Evolutionary conservation across 2,113 vertebrate genomes (phyloP), one percentile per base, ranked within the genome.

Genomic region (Rhabdomys dilectus): DNA sequence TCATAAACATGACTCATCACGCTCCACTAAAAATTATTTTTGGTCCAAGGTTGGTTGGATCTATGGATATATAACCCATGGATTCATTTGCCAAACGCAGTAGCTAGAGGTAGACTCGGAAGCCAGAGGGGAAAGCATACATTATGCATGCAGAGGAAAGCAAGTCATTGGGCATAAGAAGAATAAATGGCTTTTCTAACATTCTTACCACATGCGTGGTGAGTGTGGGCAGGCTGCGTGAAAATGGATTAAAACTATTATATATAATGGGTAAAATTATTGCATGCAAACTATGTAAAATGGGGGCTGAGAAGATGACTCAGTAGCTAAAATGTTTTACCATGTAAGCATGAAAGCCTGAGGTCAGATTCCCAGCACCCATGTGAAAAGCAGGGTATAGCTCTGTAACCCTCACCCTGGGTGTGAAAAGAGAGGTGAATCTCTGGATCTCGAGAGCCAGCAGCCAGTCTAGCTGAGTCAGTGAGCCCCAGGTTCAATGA

Each of bases 111-210:
- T 4, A 22, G n/a, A 15, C 0, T 42, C 24, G 1, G 9, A 75
- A 42, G 13, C 76, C 72, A 36, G 81, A 31, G 21, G 26, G 31
- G 29, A 16, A 19, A 12, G 9, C 17, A 2, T 4, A 2, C 1
- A 13, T 15, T 39, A 19, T 24, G 34, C 34, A 29, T 4, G 0
- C 0, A 10, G 42, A 56, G 53, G 70, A 84, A 24, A 34, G 24
- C 0, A 42, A 22, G 34, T 64, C 29, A 9, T 29, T 3, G 0
- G 0, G 4, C 4, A 17, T 16, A 62, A 36, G 70, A 48, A 45
- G 73, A 51, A 8, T 7, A 21, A 82, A 34, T 8, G 45, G 91
- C 10, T 42, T 31, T 60, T 36, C 78, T 48, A 22, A 45, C 58
- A 53, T 31, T 48, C 42, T 2, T 4, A 21, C 48, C 36, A 39